These are phyloP conservation scores for Spongia lamella DNA, from an alignment of 37 sponge, comb jelly and placozoan species.

Conservation along the genomic window DNA sequence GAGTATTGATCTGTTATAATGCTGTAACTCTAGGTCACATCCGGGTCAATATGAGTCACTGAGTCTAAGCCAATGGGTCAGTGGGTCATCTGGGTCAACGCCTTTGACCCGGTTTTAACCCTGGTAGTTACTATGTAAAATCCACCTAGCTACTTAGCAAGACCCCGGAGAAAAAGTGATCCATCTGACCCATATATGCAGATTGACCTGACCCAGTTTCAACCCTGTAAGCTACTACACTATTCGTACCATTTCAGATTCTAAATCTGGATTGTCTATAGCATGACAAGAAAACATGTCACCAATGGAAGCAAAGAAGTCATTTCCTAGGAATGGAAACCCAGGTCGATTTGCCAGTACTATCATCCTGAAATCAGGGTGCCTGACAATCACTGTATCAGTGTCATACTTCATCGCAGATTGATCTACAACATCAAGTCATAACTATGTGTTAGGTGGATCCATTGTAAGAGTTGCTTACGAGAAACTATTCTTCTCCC, in stretches of 20 bases:
- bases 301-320: slow-evolving; percentile 82
- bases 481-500: slow-evolving; percentile 79
- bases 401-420: background rate
- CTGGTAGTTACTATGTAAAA: too few relatives aligned
- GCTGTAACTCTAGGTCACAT: too few relatives aligned
- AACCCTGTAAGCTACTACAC: background rate
- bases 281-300: slow-evolving; percentile 94
- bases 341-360: slow-evolving; percentile 94
- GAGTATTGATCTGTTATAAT: too few relatives aligned
- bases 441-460: too few relatives aligned
- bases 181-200: background rate
- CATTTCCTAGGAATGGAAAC: slow-evolving; percentile 95
- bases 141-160: too few relatives aligned
- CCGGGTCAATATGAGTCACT: too few relatives aligned
- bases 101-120: too few relatives aligned
- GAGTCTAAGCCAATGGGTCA: too few relatives aligned
- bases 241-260: slow-evolving; percentile 80
- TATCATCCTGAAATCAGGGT: slow-evolving; percentile 89
- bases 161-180: background rate
- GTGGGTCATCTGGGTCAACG: too few relatives aligned
- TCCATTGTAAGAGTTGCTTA: too few relatives aligned
- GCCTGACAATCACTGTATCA: slow-evolving; percentile 48
- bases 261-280: slow-evolving; percentile 85
- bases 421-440: background rate
- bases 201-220: too few relatives aligned